These are phyloP conservation scores for Lagenorhynchus albirostris DNA, from an alignment of 2,113 vertebrate genomes.

Conservation along the genomic window DNA sequence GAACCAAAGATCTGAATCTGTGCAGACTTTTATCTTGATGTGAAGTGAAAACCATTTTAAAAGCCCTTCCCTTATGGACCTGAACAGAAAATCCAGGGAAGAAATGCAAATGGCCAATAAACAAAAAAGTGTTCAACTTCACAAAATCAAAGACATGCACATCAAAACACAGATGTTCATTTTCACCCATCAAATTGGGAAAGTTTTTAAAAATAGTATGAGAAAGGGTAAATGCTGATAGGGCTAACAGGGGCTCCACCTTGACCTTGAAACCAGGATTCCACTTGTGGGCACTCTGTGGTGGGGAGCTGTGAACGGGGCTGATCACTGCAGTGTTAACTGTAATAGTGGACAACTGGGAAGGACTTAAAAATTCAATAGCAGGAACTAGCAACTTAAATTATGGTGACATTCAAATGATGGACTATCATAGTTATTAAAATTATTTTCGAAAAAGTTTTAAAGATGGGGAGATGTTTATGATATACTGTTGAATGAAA, in stretches of 20 bases:
- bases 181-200: not conserved
- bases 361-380: not conserved
- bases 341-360: not conserved
- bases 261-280: not conserved
- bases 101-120: not conserved
- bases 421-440: not conserved
- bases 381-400: not conserved
- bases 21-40: not conserved
- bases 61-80: not conserved
- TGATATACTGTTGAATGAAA: not conserved
- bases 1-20: not conserved
- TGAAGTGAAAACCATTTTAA: not conserved
- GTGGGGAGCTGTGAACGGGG: not conserved
- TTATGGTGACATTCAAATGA: not conserved
- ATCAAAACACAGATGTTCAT: not conserved
- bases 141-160: not conserved
- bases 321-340: not conserved
- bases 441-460: not conserved
- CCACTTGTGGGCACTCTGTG: not conserved
- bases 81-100: not conserved
- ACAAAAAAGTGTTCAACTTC: not conserved
- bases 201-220: not conserved
- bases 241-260: not conserved
- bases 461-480: not conserved
- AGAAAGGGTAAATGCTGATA: not conserved